phyloP scores from a whole-genome alignment of 1,140 invertebrate species.

The Pygmarrhopalites habei region DNA sequence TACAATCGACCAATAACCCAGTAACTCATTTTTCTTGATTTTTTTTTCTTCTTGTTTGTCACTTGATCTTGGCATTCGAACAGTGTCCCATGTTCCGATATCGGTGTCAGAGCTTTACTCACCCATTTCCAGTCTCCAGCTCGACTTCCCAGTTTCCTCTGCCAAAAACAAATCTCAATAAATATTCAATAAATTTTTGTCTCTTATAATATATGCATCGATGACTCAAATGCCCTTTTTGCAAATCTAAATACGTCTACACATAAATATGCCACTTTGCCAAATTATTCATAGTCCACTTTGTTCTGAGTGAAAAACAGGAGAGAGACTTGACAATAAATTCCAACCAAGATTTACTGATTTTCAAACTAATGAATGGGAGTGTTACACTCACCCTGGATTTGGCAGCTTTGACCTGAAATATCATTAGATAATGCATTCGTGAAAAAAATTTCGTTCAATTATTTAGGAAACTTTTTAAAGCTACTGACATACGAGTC shows the following conservation, averaged over 20 bases:
- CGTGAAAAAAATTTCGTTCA: too few relatives aligned
- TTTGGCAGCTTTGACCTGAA: too few relatives aligned
- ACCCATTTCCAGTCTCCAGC: constrained; percentile 52
- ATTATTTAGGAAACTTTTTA: too few relatives aligned
- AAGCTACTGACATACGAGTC: too few relatives aligned
- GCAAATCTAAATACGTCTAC: not conserved
- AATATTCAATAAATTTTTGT: not conserved
- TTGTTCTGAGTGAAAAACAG: not conserved
- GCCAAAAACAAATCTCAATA: not conserved
- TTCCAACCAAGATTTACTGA: not conserved
- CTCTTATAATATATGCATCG: not conserved
- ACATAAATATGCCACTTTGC: not conserved
- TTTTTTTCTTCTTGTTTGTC: constrained; percentile 20
- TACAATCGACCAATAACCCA: constrained; percentile 51
- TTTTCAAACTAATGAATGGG: not conserved
- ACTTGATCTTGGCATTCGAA: constrained; percentile 48
- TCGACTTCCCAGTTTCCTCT: constrained; percentile 51
- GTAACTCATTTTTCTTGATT: constrained; percentile 43
- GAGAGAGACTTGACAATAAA: not conserved
- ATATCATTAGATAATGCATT: too few relatives aligned
- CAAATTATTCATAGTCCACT: not conserved
- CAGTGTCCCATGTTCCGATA: constrained; percentile 65
- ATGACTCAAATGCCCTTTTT: not conserved
- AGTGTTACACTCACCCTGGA: constrained; percentile 17
- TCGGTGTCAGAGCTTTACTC: constrained; percentile 65